phyloP scores from a whole-genome alignment of 30 jellyfish, hydroid and myxozoan species.

The Chrysaora quinquecirrha region DNA sequence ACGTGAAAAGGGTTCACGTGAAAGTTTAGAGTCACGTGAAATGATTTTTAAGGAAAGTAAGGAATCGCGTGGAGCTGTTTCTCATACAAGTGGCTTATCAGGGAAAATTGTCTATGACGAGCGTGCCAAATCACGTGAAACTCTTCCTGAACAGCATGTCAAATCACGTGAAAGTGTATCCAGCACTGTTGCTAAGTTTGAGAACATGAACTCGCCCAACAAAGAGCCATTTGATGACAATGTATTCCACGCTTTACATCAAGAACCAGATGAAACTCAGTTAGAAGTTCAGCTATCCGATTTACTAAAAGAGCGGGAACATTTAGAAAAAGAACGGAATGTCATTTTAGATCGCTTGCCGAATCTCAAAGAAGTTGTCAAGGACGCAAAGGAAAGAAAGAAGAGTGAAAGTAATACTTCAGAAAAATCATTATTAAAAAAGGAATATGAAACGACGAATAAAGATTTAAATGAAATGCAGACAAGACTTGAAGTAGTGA shows the following conservation, averaged over 20 bases:
- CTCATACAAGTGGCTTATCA: neutral
- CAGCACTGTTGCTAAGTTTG: constrained; percentile 34
- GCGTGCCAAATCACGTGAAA: too few species aligned
- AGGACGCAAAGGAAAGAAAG: constrained; percentile 35
- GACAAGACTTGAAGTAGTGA: constrained; percentile 56
- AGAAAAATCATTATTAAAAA: constrained; percentile 21
- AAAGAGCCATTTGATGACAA: constrained; percentile 9
- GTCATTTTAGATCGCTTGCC: constrained; percentile 59
- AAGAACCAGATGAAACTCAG: constrained; percentile 24
- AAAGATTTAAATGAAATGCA: constrained; percentile 67
- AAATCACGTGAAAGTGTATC: constrained; percentile 43
- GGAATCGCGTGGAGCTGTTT: constrained; percentile 12
- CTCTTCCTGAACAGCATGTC: neutral
- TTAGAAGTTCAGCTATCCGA: constrained; percentile 48
- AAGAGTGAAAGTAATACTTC: constrained; percentile 10
- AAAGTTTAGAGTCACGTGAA: constrained; percentile 1
- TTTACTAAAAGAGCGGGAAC: constrained; percentile 57
- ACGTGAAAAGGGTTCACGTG: neutral
- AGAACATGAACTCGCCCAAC: constrained; percentile 10
- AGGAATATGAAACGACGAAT: constrained; percentile 50
- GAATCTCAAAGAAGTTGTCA: constrained; percentile 40
- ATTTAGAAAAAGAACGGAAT: constrained; percentile 70
- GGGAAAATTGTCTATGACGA: neutral
- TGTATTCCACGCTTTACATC: constrained; percentile 11
- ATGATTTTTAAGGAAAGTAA: too few species aligned